Evolutionary conservation across 2,888 invertebrate species (phyloP), one percentile per base, ranked within the genome.

Genomic region (Platycheirus rosarum): DNA sequence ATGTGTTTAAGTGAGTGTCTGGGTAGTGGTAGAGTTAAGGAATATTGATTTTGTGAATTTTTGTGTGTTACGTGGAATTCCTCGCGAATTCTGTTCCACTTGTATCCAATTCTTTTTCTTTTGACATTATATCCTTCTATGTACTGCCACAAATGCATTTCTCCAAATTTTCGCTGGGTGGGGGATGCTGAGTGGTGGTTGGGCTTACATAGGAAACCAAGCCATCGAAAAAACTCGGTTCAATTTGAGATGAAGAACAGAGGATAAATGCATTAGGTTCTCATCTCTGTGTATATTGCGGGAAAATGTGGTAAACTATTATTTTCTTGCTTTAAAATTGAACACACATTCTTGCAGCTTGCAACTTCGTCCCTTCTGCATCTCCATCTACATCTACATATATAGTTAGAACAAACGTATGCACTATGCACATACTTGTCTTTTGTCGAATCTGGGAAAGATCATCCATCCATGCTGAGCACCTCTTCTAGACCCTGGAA

Each of bases 11-110:
- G 14, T 29, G 14, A 60, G 46, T 71, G 14, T 71, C n/a, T 40
- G 46, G 46, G 37, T 55, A 57, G 49, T 57, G 77, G 68, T 82
- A 77, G 82, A 82, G 82, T 77, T 82, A 82, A 82, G 71, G 73
- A 82, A 82, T 82, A 82, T 82, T 82, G 82, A 82, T 82, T 82
- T 77, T 82, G 77, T 77, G 63, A 63, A 76, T 68, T 82, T 82
- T 82, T 82, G 82, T 82, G 73, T 82, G 82, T 77, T 82, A 82
- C 71, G 77, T 82, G 62, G 62, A 82, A 82, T 77, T 77, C 71
- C 63, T 73, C 82, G 82, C 82, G 82, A 68, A 73, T 68, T 77
- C 55, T 73, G 62, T 46, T 76, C 55, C 55, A 73, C 57, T 77
- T 63, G 29, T 60, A 55, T 6, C 55, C 44, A 9, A 23, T 23